Evolutionary conservation across 2,888 invertebrate species (phyloP), one percentile per base, ranked within the genome.

Genomic region (Pachliopta kotzebuea): DNA sequence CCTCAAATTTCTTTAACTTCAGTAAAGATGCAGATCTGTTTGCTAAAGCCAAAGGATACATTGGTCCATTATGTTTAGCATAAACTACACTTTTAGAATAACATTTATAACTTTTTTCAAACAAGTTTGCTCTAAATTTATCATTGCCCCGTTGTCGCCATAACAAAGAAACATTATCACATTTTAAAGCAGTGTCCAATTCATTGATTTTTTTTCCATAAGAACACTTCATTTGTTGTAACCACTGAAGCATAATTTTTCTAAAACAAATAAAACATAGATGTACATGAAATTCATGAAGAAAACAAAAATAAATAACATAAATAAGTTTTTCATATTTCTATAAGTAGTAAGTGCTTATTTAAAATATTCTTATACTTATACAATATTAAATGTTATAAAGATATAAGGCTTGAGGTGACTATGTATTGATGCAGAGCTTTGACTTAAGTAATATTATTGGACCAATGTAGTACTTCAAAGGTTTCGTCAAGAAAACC

Each of bases 21-120:
- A 94, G 89, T 55, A 94, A 86, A 11, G 94, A 93, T 21, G 95
- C 95, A 17, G 96, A 95, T 77, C 96, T 90, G 73, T 96, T 95
- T 0, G 94, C 95, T 61, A 94, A 81, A 0, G 95, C 95, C 57
- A 95, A 76, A 0, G 94, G 85, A 71, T 93, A 93, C 80, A 94
- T 93, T 17, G 92, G 83, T 55, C 92, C 92, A 37, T 89, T 81
- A 45, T 88, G 88, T 18, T 87, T 81, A 7, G 95, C 94, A 75
- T 90, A 93, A 62, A 92, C 77, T 14, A 95, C 91, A 81, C 95
- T 94, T 74, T 93, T 93, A 0, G 93, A 93, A 74, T 95, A 96
- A 56, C 88, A 92, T 62, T 86, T 78, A 62, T 94, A 86, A 73
- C 94, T 94, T 6, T 90, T 88, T 17, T 86, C 74, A 56, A 93